phyloP scores from a whole-genome alignment of 2,888 invertebrate species.

The Isotomurus palustris region DNA sequence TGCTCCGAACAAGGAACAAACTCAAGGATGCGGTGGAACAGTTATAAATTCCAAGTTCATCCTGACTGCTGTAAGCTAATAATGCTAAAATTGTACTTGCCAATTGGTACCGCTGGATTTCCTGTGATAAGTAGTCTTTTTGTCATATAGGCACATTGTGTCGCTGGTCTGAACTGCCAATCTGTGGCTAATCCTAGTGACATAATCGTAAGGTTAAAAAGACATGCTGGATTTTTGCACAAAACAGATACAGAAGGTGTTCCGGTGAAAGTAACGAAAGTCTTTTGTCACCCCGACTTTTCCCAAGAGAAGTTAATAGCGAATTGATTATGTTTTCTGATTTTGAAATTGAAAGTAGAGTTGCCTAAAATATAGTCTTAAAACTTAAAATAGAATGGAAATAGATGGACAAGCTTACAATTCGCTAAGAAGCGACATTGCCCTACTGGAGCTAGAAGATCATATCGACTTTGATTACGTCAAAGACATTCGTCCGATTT shows the following conservation, averaged over 20 bases:
- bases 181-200: too few species aligned
- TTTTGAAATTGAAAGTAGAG: too few species aligned
- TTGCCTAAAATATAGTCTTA: too few species aligned
- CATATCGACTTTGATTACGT: constrained; percentile 3
- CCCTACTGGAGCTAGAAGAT: constrained; percentile 9
- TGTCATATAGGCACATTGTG: constrained; percentile 19
- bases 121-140: background rate
- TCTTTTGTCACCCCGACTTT: background rate
- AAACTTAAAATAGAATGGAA: too few species aligned
- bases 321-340: too few species aligned
- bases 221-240: background rate
- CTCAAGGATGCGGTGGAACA: constrained; percentile 13
- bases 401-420: background rate
- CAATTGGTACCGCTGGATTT: background rate
- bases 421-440: constrained; percentile 13
- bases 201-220: background rate
- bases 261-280: background rate
- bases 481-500: constrained; percentile 11
- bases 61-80: constrained; percentile 12
- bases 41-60: constrained; percentile 17
- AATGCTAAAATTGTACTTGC: background rate
- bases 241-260: too few species aligned
- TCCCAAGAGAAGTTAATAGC: too few species aligned
- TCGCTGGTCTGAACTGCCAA: background rate
- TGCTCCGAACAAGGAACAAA: background rate